Evolutionary conservation across 2,888 invertebrate species (phyloP).

Genomic region (Chironomus riparius): DNA sequence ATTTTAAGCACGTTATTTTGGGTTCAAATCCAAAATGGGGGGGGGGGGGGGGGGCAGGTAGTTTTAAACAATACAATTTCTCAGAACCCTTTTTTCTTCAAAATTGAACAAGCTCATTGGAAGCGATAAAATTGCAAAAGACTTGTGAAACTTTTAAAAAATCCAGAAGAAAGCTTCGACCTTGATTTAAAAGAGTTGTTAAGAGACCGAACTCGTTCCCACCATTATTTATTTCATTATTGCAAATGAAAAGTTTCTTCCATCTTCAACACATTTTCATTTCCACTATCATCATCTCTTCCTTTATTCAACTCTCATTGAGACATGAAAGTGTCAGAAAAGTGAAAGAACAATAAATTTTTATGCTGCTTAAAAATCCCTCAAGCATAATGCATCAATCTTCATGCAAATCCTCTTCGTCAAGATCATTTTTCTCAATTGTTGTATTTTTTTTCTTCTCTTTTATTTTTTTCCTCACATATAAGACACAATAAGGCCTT

Average conservation of each 20-base stretch:
- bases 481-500: not conserved
- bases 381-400: slow-evolving; percentile 9
- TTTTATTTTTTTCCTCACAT: not conserved
- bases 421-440: not conserved
- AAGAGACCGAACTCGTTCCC: too few species aligned
- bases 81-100: too few species aligned
- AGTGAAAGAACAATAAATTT: not conserved
- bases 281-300: not conserved
- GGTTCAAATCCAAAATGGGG: too few species aligned
- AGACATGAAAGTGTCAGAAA: not conserved
- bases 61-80: too few species aligned
- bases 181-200: too few species aligned
- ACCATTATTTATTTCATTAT: too few species aligned
- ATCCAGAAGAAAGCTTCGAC: too few species aligned
- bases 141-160: too few species aligned
- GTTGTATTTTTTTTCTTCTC: not conserved
- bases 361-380: not conserved
- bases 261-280: not conserved
- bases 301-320: not conserved
- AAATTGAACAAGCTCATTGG: too few species aligned
- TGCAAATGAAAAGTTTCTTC: not conserved
- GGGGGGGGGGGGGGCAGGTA: too few species aligned
- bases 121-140: too few species aligned
- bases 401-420: slow-evolving; percentile 2
- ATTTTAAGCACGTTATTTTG: too few species aligned